phyloP scores from a whole-genome alignment of 2,113 vertebrate genomes.

The Trematocara variabile region DNA sequence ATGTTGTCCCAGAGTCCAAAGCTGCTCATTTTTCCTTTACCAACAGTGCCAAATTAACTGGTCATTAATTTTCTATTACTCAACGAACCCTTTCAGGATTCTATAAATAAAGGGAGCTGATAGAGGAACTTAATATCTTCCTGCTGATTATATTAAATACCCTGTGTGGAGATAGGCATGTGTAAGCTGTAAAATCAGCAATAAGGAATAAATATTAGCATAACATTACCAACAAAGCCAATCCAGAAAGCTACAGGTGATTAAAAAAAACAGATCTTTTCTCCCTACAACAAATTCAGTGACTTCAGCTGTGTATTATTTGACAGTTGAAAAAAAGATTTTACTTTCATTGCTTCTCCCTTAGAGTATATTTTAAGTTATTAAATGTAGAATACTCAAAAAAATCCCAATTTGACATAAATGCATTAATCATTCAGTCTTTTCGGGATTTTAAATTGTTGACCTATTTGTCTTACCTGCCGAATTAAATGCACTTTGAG shows the following conservation, averaged over 20 bases:
- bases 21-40: neutral
- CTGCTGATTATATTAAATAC: neutral
- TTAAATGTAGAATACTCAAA: constrained; percentile 3
- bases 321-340: neutral
- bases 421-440: constrained; percentile 14
- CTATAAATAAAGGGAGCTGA: neutral
- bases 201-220: neutral
- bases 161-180: neutral
- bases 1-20: neutral
- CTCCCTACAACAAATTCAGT: neutral
- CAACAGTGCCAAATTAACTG: neutral
- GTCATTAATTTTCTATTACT: neutral
- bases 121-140: neutral
- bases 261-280: neutral
- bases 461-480: constrained; percentile 9
- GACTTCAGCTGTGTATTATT: neutral
- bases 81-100: neutral
- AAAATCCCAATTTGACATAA: neutral
- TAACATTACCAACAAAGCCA: neutral
- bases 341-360: neutral
- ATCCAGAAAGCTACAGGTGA: neutral
- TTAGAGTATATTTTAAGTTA: neutral
- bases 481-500: constrained; percentile 23
- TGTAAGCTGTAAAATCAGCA: neutral
- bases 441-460: neutral